Conservation (phyloP, 1,140 invertebrate genomes). For the Bombus picipes region DNA sequence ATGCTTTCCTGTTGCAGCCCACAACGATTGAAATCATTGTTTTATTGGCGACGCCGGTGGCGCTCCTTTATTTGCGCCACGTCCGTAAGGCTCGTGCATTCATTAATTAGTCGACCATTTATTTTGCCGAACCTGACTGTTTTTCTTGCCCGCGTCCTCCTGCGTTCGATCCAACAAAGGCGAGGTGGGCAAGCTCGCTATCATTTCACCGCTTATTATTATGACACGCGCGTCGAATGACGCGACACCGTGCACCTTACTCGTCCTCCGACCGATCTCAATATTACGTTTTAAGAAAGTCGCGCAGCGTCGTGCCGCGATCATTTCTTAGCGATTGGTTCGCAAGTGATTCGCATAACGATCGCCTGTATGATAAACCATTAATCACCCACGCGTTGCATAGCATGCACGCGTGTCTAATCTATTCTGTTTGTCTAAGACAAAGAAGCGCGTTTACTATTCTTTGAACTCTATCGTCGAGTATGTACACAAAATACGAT, state of each 20-base stretch:
- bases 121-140: conserved; percentile 41
- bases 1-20: neutral
- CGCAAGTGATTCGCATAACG: conserved; percentile 32
- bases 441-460: conserved; percentile 1
- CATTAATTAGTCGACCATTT: conserved; percentile 64
- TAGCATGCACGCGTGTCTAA: neutral
- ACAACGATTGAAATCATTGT: conserved; percentile 26
- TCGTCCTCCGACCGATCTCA: neutral
- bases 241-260: conserved; percentile 30
- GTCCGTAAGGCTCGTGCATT: conserved; percentile 32
- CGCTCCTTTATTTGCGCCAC: conserved; percentile 58
- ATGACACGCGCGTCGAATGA: conserved; percentile 49
- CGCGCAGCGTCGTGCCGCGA: neutral
- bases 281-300: conserved; percentile 37
- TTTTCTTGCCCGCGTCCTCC: neutral
- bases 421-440: conserved; percentile 2
- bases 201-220: conserved; percentile 57
- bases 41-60: neutral
- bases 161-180: conserved; percentile 54
- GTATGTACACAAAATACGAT: neutral
- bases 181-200: conserved; percentile 45
- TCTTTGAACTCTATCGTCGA: neutral
- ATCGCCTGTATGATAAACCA: conserved; percentile 49
- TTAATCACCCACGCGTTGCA: conserved; percentile 50
- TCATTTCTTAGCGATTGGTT: conserved; percentile 38